A percentile compares a stretch with the other conserved stretches of the same genome.
Conservation (phyloP, 2,797 vertebrate species). For the Luscinia luscinia region DNA sequence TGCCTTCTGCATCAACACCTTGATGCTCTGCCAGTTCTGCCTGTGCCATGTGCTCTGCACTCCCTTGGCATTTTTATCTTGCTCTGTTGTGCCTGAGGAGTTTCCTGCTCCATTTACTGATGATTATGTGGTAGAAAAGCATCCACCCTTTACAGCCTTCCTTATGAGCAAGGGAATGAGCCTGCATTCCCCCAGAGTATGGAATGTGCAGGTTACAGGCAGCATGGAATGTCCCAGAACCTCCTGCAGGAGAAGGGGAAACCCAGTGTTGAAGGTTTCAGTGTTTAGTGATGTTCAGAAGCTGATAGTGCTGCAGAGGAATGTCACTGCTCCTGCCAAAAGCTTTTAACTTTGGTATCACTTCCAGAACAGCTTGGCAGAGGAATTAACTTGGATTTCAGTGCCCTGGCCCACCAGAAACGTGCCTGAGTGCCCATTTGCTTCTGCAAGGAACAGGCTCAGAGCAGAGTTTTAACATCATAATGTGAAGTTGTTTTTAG, state of each 20-base stretch:
- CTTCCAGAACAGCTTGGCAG: not conserved
- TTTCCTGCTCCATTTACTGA: not conserved
- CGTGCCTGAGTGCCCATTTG: not conserved
- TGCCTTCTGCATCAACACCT: slow-evolving; percentile 10
- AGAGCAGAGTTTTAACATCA: not conserved
- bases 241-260: not conserved
- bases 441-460: not conserved
- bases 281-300: not conserved
- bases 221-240: not conserved
- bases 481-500: not conserved
- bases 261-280: not conserved
- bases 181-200: not conserved
- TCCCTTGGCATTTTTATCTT: slow-evolving; percentile 30
- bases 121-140: not conserved
- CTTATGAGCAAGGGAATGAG: not conserved
- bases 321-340: not conserved
- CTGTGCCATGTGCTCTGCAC: not conserved
- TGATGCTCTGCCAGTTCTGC: slow-evolving; percentile 29
- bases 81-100: slow-evolving; percentile 21
- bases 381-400: not conserved
- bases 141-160: not conserved
- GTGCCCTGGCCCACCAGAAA: not conserved
- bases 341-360: not conserved
- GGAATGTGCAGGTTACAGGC: not conserved
- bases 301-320: not conserved